Conservation (phyloP, 2,888 invertebrate genomes). For the Stegana nigrithorax region DNA sequence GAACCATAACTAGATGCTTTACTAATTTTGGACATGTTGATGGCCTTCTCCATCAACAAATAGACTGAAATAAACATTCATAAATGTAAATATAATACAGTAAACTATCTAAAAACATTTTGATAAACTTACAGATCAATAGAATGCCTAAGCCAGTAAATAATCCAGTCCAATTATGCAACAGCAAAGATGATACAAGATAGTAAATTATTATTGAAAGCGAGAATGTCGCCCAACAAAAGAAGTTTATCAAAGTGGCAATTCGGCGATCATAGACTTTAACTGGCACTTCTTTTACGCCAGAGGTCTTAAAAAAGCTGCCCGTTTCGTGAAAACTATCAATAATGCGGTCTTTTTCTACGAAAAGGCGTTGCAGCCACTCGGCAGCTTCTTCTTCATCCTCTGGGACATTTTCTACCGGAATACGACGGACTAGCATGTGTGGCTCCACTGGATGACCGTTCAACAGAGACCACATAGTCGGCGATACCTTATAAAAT, state of each 20-base stretch:
- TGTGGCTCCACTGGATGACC: constrained; percentile 81
- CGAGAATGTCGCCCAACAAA: constrained; percentile 73
- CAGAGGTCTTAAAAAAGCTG: constrained; percentile 83
- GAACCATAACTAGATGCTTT: constrained; percentile 85
- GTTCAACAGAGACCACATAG: constrained; percentile 80
- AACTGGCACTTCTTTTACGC: constrained; percentile 74
- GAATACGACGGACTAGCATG: constrained; percentile 83
- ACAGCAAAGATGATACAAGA: constrained; percentile 52
- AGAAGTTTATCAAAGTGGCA: constrained; percentile 78
- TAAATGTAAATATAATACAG: too few species aligned
- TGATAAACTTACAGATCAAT: constrained; percentile 78
- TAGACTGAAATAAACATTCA: constrained; percentile 75
- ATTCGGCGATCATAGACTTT: constrained; percentile 73
- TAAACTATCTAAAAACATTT: background rate
- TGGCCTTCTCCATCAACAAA: constrained; percentile 80
- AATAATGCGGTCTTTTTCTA: constrained; percentile 77
- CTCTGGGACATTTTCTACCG: constrained; percentile 82
- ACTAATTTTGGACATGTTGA: constrained; percentile 87
- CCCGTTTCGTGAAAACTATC: constrained; percentile 71
- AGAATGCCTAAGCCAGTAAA: constrained; percentile 71
- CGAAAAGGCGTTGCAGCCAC: constrained; percentile 86
- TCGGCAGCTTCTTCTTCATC: constrained; percentile 77
- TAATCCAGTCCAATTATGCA: constrained; percentile 70
- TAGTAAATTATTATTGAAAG: constrained; percentile 59
- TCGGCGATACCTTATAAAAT: constrained; percentile 74